Percentiles rank a stretch among this genome's conserved stretches.
These are phyloP conservation scores for Microctenopoma stevenorrisi DNA, from an alignment of 2,797 vertebrate species.

Conservation along the genomic window DNA sequence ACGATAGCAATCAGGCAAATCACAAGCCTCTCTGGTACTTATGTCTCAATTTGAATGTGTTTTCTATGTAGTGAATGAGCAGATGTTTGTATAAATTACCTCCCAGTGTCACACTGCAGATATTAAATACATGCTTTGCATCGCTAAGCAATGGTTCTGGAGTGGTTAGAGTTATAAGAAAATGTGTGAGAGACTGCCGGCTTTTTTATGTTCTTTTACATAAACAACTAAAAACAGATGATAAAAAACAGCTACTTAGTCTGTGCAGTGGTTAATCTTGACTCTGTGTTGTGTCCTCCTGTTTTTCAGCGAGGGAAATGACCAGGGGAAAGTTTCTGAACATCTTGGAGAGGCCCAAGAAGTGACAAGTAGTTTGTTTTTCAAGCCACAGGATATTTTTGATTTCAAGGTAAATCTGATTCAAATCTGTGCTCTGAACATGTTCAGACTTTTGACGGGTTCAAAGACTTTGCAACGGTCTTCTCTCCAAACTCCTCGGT, in stretches of 20 bases:
- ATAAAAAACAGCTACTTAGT: not conserved
- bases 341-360: conserved; percentile 96
- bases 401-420: conserved; percentile 28
- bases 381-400: conserved; percentile 14
- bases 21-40: conserved; percentile 78
- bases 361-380: conserved; percentile 79
- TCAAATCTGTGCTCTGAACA: conserved; percentile 7
- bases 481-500: conserved; percentile 11
- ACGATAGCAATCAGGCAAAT: conserved; percentile 50
- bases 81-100: conserved; percentile 97
- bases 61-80: conserved; percentile 92
- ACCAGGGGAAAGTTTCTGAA: conserved; percentile 98
- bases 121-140: conserved; percentile 95
- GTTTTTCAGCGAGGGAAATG: conserved; percentile 95
- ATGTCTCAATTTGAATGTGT: conserved; percentile 85
- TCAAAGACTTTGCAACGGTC: conserved; percentile 52
- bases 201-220: conserved; percentile 1
- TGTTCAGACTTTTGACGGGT: conserved; percentile 27
- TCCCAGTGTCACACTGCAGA: conserved; percentile 89
- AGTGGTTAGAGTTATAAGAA: conserved; percentile 32
- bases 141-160: conserved; percentile 85
- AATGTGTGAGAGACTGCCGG: conserved; percentile 19
- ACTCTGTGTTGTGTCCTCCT: conserved; percentile 38
- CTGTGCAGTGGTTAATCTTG: not conserved
- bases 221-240: not conserved